Evolutionary conservation across 2,888 invertebrate genomes (phyloP).

Genomic region (Therioaphis trifolii): DNA sequence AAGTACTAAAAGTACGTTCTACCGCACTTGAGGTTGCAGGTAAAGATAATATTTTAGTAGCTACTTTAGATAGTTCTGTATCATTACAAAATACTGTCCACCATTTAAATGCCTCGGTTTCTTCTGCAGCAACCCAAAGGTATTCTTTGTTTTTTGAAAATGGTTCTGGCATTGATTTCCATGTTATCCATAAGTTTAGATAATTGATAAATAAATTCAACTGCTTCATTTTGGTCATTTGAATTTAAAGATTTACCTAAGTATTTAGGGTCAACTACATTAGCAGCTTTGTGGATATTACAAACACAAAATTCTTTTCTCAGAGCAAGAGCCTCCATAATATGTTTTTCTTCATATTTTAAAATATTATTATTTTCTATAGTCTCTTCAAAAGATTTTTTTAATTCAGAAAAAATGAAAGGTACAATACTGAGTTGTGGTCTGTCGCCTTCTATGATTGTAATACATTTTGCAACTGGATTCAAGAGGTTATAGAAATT

Average conservation of each 20-base stretch:
- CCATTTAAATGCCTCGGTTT: conserved; percentile 6
- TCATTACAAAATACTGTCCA: conserved; percentile 31
- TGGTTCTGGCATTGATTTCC: background rate
- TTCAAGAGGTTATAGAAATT: background rate
- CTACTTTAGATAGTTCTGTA: conserved; percentile 42
- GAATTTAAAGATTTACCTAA: conserved; percentile 5
- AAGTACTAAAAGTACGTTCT: conserved; percentile 30
- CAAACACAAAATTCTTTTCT: conserved; percentile 21
- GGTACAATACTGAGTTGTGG: background rate
- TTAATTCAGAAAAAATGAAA: background rate
- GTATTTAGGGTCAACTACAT: conserved; percentile 20
- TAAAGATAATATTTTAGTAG: conserved; percentile 21
- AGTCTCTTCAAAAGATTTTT: background rate
- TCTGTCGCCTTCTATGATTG: background rate
- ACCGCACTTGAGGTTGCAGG: conserved; percentile 45
- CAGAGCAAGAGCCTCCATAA: too few relatives aligned
- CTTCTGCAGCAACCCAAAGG: conserved; percentile 29
- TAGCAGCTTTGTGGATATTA: conserved; percentile 13
- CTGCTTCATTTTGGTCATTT: conserved; percentile 1
- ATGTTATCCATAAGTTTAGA: background rate
- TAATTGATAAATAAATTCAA: background rate
- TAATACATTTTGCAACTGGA: background rate
- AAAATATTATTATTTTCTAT: background rate
- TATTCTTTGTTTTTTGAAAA: conserved; percentile 16
- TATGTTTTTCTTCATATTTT: background rate